A percentile compares a stretch with the other conserved stretches of the same genome.
These are phyloP conservation scores for Conus ventricosus DNA, from an alignment of 1,140 invertebrate species.

Conservation along the genomic window DNA sequence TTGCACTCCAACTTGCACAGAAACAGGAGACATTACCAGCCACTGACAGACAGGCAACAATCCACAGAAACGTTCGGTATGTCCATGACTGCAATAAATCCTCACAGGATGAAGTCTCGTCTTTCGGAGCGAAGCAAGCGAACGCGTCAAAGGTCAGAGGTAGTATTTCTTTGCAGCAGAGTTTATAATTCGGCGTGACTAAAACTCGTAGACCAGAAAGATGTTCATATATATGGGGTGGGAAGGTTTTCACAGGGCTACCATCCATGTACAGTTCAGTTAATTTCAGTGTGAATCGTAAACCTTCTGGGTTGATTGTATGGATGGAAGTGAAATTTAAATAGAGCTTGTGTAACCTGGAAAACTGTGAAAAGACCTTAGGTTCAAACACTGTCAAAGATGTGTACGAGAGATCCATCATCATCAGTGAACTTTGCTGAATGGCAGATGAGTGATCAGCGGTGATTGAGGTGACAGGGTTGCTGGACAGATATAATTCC, in stretches of 20 bases:
- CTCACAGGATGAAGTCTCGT: constrained; percentile 52
- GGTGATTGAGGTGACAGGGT: background rate
- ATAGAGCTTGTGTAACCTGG: background rate
- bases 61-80: constrained; percentile 49
- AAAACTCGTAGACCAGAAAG: background rate
- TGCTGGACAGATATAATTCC: constrained; percentile 16
- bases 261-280: background rate
- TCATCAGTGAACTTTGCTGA: background rate
- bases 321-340: background rate
- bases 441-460: background rate
- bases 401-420: background rate
- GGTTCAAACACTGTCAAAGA: constrained; percentile 5
- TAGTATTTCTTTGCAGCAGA: background rate
- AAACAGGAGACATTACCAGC: constrained; percentile 53
- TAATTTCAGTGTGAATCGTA: background rate
- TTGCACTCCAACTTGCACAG: constrained; percentile 2
- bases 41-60: constrained; percentile 42
- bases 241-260: background rate
- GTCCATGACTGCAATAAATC: constrained; percentile 47
- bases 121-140: constrained; percentile 42
- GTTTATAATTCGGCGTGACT: background rate
- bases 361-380: constrained; percentile 10
- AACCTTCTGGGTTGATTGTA: background rate
- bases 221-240: background rate
- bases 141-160: background rate